A percentile compares a stretch with the other conserved stretches of the same genome.
Evolutionary conservation across 2,797 vertebrate genomes (phyloP).

Genomic region (Iguana delicatissima): DNA sequence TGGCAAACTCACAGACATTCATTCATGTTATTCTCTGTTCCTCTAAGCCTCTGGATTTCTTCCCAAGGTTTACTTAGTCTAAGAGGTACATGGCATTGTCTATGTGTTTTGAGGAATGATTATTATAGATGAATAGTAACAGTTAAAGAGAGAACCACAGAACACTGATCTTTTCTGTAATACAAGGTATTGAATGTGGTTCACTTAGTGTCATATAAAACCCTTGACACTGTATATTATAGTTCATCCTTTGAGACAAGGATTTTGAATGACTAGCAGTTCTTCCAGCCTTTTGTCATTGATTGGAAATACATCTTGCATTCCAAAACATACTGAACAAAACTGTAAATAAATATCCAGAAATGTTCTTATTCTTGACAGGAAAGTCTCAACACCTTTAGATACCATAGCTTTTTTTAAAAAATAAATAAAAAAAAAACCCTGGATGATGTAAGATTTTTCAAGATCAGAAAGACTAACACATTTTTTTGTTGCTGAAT

Average conservation of each 20-base stretch:
- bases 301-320: neutral
- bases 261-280: neutral
- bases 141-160: neutral
- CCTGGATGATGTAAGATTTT: too few relatives aligned
- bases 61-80: conserved; percentile 23
- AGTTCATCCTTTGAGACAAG: neutral
- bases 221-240: neutral
- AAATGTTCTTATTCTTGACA: too few relatives aligned
- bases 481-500: too few relatives aligned
- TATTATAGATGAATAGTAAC: conserved; percentile 5
- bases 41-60: conserved; percentile 8
- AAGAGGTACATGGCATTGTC: neutral
- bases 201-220: neutral
- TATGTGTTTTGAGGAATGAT: neutral
- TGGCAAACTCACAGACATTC: neutral
- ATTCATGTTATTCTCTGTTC: neutral
- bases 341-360: too few relatives aligned
- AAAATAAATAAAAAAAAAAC: too few relatives aligned
- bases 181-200: neutral
- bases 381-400: too few relatives aligned
- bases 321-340: neutral
- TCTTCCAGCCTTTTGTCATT: neutral
- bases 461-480: too few relatives aligned
- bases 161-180: neutral
- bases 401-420: too few relatives aligned